Conservation (phyloP, 1,140 invertebrate genomes). For the Galleria mellonella region DNA sequence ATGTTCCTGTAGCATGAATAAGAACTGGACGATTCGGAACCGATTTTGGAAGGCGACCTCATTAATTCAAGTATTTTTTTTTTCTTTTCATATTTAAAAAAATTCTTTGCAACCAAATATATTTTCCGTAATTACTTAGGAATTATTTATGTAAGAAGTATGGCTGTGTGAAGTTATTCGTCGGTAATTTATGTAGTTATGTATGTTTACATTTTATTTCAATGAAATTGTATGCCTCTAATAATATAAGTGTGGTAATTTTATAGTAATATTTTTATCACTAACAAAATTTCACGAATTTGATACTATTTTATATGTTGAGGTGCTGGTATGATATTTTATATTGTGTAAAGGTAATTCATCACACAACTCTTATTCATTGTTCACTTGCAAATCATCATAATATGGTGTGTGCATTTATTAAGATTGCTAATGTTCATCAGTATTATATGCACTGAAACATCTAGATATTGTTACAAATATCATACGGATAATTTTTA, state of each 20-base stretch:
- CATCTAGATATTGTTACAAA: slow-evolving; percentile 23
- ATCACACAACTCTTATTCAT: slow-evolving; percentile 1
- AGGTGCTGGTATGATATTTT: slow-evolving; percentile 37
- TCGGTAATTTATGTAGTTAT: slow-evolving; percentile 21
- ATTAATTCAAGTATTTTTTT: slow-evolving; percentile 33
- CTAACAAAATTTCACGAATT: slow-evolving; percentile 6
- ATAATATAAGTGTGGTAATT: neutral
- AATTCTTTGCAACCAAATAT: slow-evolving; percentile 46
- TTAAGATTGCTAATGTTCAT: slow-evolving; percentile 7
- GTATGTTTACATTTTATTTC: slow-evolving; percentile 20
- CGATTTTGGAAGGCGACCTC: slow-evolving; percentile 14
- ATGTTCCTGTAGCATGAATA: slow-evolving; percentile 51
- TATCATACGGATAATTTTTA: slow-evolving; percentile 20
- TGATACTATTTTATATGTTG: slow-evolving; percentile 36
- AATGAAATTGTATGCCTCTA: slow-evolving; percentile 3
- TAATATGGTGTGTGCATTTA: slow-evolving; percentile 23
- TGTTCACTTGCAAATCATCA: slow-evolving; percentile 3
- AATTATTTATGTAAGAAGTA: slow-evolving; percentile 32
- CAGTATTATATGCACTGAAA: slow-evolving; percentile 16
- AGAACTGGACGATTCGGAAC: slow-evolving; percentile 23
- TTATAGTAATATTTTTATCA: neutral
- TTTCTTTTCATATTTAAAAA: slow-evolving; percentile 32
- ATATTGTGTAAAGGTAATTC: slow-evolving; percentile 12
- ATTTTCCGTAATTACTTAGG: slow-evolving; percentile 41
- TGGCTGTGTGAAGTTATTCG: slow-evolving; percentile 29